Conservation (phyloP, 2,797 vertebrate genomes). For the Sebastes vulpes region DNA sequence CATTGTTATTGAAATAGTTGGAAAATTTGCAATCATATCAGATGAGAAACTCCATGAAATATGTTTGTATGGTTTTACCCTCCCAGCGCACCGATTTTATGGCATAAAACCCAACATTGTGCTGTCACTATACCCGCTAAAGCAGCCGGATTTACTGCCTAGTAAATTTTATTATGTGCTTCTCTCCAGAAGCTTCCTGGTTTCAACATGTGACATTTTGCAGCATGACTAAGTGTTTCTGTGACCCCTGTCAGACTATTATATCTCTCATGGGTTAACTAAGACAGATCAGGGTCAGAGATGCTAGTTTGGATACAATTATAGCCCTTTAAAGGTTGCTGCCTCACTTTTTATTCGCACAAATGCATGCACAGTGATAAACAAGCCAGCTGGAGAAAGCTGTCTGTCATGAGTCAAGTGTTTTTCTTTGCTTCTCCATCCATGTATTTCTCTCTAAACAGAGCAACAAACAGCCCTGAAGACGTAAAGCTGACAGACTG, state of each 20-base stretch:
- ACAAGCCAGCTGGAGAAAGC: slow-evolving; percentile 41
- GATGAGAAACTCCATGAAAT: slow-evolving; percentile 35
- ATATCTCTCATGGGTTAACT: slow-evolving; percentile 70
- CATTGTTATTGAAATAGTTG: slow-evolving; percentile 42
- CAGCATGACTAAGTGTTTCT: slow-evolving; percentile 65
- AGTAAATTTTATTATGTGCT: slow-evolving; percentile 62
- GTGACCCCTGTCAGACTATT: slow-evolving; percentile 70
- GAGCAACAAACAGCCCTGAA: slow-evolving; percentile 31
- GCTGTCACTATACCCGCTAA: slow-evolving; percentile 49
- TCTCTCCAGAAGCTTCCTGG: slow-evolving; percentile 54
- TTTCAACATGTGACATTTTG: slow-evolving; percentile 71
- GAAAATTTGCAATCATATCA: slow-evolving; percentile 38
- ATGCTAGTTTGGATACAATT: slow-evolving; percentile 63
- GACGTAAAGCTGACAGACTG: slow-evolving; percentile 29
- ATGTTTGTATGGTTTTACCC: slow-evolving; percentile 29
- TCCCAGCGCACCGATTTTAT: slow-evolving; percentile 32
- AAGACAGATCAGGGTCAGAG: slow-evolving; percentile 72
- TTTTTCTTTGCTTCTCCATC: slow-evolving; percentile 49
- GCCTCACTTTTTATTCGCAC: background rate
- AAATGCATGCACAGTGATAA: slow-evolving; percentile 1
- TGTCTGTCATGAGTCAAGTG: background rate
- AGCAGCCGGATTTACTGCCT: slow-evolving; percentile 62
- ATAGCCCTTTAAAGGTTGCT: slow-evolving; percentile 29
- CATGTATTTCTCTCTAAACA: slow-evolving; percentile 49
- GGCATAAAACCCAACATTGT: slow-evolving; percentile 45